Evolutionary conservation across 2,888 invertebrate genomes (phyloP).

Genomic region (Leucania comma): DNA sequence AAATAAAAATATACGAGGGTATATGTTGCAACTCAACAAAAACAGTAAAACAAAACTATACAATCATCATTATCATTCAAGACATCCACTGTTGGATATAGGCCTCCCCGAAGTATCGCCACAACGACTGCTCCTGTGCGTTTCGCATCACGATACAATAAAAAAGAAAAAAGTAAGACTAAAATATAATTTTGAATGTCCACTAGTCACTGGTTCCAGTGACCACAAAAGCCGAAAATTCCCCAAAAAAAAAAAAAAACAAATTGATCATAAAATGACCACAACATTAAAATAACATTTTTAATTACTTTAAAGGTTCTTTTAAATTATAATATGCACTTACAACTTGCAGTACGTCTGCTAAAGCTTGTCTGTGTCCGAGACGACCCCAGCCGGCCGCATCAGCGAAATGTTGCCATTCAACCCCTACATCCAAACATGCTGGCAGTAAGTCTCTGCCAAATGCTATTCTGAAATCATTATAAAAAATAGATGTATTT

Average conservation of each 20-base stretch:
- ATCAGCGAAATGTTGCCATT: neutral
- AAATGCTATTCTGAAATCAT: slow-evolving; percentile 54
- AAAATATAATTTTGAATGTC: no score
- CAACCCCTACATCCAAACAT: slow-evolving; percentile 29
- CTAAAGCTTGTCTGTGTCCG: slow-evolving; percentile 40
- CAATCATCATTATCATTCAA: no score
- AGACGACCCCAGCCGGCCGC: slow-evolving; percentile 58
- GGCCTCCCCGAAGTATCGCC: no score
- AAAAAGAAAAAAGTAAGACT: no score
- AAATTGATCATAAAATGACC: neutral
- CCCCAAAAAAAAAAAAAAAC: no score
- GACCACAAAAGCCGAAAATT: no score
- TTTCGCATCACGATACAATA: no score
- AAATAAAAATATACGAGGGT: neutral
- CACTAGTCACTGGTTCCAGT: neutral
- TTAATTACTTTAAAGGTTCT: neutral
- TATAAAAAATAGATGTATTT: neutral
- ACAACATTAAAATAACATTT: neutral
- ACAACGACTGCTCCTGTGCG: no score
- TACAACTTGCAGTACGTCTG: slow-evolving; percentile 58
- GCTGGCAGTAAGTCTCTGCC: slow-evolving; percentile 52
- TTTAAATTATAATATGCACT: neutral
- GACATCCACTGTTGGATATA: no score
- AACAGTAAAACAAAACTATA: neutral
- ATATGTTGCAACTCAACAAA: neutral